These are phyloP conservation scores for Formica aserva DNA, from an alignment of 2,888 invertebrate genomes.

Conservation along the genomic window DNA sequence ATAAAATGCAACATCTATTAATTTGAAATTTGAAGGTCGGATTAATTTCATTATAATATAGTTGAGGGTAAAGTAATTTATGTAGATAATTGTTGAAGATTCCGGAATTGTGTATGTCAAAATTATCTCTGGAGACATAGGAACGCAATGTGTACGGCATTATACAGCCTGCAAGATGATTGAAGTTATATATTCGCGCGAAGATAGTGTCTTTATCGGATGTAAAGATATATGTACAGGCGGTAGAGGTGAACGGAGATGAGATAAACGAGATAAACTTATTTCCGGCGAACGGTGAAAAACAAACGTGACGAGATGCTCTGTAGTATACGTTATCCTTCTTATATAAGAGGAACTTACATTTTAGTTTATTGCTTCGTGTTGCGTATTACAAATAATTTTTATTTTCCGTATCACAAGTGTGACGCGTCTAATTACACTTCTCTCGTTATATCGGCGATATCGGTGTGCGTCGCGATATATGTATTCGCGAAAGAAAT, in stretches of 20 bases:
- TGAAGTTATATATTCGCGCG: constrained; percentile 32
- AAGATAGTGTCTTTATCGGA: constrained; percentile 38
- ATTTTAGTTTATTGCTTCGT: constrained; percentile 15
- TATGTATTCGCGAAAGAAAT: constrained; percentile 11
- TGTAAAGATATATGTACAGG: constrained; percentile 15
- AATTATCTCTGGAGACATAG: background rate
- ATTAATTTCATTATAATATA: background rate
- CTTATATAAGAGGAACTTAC: constrained; percentile 29
- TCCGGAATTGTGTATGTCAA: background rate
- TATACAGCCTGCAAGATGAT: constrained; percentile 14
- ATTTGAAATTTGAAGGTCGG: background rate
- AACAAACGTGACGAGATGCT: constrained; percentile 37
- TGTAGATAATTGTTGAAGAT: background rate
- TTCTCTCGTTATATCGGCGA: background rate
- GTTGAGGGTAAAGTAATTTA: background rate
- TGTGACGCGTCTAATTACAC: background rate
- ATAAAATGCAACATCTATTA: background rate
- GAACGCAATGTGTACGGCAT: background rate
- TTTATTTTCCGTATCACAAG: background rate
- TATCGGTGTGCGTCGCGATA: background rate
- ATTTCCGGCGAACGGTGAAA: constrained; percentile 48
- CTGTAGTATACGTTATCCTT: background rate
- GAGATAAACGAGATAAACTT: constrained; percentile 53
- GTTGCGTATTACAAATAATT: background rate
- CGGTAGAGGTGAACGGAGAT: constrained; percentile 48